A percentile compares a stretch with the other conserved stretches of the same genome.
Conservation (phyloP, 2,113 vertebrate species). For the Sapajus apella region DNA sequence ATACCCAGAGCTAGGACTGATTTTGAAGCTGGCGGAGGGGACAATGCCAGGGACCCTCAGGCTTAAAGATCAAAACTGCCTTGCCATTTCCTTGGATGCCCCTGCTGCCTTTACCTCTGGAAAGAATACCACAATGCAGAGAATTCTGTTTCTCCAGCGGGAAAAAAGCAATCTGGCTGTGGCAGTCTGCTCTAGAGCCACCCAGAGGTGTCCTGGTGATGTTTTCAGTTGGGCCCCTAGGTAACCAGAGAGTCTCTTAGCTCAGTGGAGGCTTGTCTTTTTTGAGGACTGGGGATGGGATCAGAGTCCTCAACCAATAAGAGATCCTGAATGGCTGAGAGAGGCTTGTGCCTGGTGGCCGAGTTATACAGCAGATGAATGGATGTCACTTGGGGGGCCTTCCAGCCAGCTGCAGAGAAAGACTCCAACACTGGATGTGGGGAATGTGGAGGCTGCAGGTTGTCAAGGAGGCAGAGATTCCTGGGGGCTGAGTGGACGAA, state of each 20-base stretch:
- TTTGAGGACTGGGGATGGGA: not conserved
- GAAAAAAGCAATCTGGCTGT: not conserved
- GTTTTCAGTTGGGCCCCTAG: not conserved
- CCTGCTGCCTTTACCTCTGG: not conserved
- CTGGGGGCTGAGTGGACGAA: not conserved
- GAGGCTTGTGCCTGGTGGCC: not conserved
- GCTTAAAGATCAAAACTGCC: slow-evolving; percentile 43
- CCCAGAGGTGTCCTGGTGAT: not conserved
- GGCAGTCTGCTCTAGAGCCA: not conserved
- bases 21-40: slow-evolving; percentile 47
- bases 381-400: not conserved
- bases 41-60: slow-evolving; percentile 47
- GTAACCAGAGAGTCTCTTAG: not conserved
- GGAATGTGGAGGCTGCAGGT: not conserved
- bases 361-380: not conserved
- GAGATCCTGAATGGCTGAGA: not conserved
- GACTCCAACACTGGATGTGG: not conserved
- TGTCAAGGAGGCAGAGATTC: not conserved
- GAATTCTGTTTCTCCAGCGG: not conserved
- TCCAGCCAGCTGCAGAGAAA: not conserved
- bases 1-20: not conserved
- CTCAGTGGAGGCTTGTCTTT: not conserved
- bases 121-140: not conserved
- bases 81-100: slow-evolving; percentile 15
- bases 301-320: not conserved